Evolutionary conservation across 53 echinoderm and acorn worm species (phyloP), one percentile per base, ranked within the genome.

Genomic region (Zoroaster sp.): DNA sequence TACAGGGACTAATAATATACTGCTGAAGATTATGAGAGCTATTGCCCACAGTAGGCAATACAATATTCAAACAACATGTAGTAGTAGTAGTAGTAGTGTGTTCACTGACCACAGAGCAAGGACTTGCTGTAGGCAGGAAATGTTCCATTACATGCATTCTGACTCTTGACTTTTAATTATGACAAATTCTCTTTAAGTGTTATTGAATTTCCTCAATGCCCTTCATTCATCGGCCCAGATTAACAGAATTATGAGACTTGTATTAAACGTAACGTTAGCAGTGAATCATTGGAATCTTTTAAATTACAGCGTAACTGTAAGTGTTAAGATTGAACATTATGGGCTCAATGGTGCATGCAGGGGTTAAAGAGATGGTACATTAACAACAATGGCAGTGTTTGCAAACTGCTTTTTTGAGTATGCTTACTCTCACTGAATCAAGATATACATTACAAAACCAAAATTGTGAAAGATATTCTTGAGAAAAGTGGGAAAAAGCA

Each of bases 131-230:
- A n/a, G n/a, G 71, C 70, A 71, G 85, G 85, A 85, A 71, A 85
- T 85, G 85, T 85, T 85, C 52, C 5, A 71, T 85, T 85, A 85
- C 35, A 47, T 37, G 32, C 49, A 47, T 49, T 70, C 32, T 71
- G 85, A 32, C 69, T 85, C 85, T 46, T 38, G 31, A 40, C 63
- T 44, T 40, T 46, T 51, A 71, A 85, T 85, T 70, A 69, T 71
- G 70, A 85, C 70, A 85, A 69, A 47, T 46, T 71, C 35, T 70
- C 70, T 33, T 70, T 35, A 71, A 85, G 49, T 85, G 70, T 85
- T 69, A 85, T 70, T 71, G 49, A 71, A 71, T 85, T 85, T 85
- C 85, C 85, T 71, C 85, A 85, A 33, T 85, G 70, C 67, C 49
- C 45, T 46, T 71, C 52, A 85, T 71, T 69, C 85, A 49, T 1